Base-by-base conservation (phyloP, 2,888 invertebrate species). In the Deilephila porcellus region DNA sequence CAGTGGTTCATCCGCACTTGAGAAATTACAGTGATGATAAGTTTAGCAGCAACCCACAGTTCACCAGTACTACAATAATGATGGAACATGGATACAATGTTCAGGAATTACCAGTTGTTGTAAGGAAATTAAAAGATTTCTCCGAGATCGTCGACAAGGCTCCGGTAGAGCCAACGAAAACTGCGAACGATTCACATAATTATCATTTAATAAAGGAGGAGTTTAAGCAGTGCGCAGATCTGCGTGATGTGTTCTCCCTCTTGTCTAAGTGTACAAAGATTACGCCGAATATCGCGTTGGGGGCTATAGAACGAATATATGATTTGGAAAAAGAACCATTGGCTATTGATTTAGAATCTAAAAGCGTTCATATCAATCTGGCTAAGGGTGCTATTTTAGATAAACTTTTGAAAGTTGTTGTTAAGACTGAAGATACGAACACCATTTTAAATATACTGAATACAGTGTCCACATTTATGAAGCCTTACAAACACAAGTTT, bases 31-130 rank as follows among this genome's bases (percentile, higher is more conserved):
- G 88, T 80, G 92, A 92, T 77, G 90, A 91, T 53, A 91, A 90
- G 80, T 81, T 81, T 78, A 82, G 82, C 60, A 85, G 82, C 78
- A 86, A 84, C 78, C 86, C 88, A 71, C 91, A 92, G 76, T 91
- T 91, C 76, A 88, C 85, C 73, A 90, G 86, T 71, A 93, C 91
- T 77, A 95, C 95, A 14, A 95, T 97, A 74, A 86, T 97, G 67
- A 90, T 96, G 73, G 97, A 97, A 89, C 96, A 96, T 85, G 97
- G 96, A 5, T 89, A 93, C n/a, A 94, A 95, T 73, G 96, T 97
- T 32, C 95, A 96, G 80, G 97, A 97, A 85, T 91, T 97, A 70
- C 97, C 97, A 2, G 90, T 96, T 19, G 95, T 97, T 72, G 95
- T 97, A 37, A 93, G 95, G 73, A 95, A 91, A 84, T 82, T 95